Evolutionary conservation across 2,113 vertebrate genomes (phyloP).

Genomic region (Phoenicopterus ruber): DNA sequence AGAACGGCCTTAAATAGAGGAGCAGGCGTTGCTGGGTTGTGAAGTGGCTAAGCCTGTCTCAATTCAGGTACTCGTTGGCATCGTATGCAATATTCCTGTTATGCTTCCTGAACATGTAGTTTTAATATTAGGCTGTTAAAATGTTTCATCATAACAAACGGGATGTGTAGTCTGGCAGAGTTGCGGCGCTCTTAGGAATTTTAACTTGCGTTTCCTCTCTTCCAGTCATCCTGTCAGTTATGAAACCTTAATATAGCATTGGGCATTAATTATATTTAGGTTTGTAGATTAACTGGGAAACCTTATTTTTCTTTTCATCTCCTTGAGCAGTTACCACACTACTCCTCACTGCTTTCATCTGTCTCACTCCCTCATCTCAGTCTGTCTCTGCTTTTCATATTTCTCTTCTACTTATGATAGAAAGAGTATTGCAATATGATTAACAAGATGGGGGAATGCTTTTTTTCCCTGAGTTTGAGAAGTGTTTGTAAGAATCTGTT

Average conservation of each 20-base stretch:
- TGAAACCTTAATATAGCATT: neutral
- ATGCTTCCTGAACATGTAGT: neutral
- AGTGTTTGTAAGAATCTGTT: neutral
- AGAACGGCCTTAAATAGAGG: neutral
- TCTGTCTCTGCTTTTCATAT: neutral
- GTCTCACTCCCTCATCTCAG: neutral
- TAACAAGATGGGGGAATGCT: neutral
- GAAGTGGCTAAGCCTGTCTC: neutral
- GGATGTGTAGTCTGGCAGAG: neutral
- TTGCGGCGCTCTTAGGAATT: neutral
- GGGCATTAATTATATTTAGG: neutral
- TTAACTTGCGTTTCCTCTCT: neutral
- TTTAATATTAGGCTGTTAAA: neutral
- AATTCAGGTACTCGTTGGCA: accelerated
- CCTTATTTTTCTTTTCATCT: neutral
- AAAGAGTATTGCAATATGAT: neutral
- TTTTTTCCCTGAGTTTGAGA: neutral
- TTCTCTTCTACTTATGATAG: neutral
- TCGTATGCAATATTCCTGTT: neutral
- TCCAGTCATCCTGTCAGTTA: neutral
- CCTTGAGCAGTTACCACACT: neutral
- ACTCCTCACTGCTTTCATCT: neutral
- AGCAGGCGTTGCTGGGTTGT: neutral
- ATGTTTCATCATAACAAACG: neutral
- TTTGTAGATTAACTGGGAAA: neutral